phyloP scores from a whole-genome alignment of 2,797 vertebrate species.

The Mus caroli region DNA sequence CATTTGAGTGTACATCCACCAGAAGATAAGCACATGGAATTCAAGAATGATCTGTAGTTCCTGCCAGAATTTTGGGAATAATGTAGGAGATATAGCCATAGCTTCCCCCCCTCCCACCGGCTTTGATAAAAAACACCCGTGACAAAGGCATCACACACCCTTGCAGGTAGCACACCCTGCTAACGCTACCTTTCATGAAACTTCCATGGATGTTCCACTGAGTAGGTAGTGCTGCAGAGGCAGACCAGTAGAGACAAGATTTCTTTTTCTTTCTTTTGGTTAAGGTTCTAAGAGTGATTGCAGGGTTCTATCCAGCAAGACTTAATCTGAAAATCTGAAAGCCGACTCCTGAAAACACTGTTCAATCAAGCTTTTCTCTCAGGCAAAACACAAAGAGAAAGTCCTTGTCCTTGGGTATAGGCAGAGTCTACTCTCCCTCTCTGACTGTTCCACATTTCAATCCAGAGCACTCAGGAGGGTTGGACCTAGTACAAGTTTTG shows the following conservation, averaged over 20 bases:
- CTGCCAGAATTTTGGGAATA: neutral
- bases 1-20: neutral
- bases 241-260: neutral
- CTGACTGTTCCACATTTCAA: neutral
- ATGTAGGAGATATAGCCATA: neutral
- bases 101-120: neutral
- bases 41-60: neutral
- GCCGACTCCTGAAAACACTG: neutral
- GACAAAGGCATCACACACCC: accelerated
- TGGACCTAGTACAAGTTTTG: neutral
- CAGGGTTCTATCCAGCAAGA: neutral
- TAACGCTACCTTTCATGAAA: neutral
- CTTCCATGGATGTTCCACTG: neutral
- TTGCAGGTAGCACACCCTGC: neutral
- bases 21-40: neutral
- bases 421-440: neutral
- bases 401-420: too few species aligned
- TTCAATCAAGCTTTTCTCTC: neutral
- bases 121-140: neutral
- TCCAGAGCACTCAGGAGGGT: neutral
- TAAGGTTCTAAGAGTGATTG: neutral
- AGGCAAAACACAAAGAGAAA: neutral
- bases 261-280: too few species aligned
- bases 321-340: conserved; percentile 7
- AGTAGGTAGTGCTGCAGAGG: neutral